Evolutionary conservation across 2,113 vertebrate genomes (phyloP).

Genomic region (Haplotaxodon microlepis): DNA sequence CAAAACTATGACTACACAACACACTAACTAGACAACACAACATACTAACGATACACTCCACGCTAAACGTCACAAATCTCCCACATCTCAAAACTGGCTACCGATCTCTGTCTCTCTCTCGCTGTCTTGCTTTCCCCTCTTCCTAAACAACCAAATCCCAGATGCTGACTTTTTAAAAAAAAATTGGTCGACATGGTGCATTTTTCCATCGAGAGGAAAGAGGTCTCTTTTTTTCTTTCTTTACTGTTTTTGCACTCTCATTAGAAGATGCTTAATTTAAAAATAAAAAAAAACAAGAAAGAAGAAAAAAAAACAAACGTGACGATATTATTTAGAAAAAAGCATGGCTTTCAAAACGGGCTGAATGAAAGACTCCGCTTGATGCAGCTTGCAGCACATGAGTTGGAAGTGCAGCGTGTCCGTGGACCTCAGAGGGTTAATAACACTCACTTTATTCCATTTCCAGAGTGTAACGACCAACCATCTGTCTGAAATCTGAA

Average conservation of each 20-base stretch:
- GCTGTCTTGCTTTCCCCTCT: not conserved
- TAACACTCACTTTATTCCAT: not conserved
- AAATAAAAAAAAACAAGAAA: not conserved
- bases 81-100: not conserved
- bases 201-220: not conserved
- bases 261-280: not conserved
- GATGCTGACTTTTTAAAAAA: accelerated
- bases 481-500: not conserved
- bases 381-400: not conserved
- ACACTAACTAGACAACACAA: not conserved
- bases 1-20: not conserved
- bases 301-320: accelerated
- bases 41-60: not conserved
- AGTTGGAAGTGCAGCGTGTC: not conserved
- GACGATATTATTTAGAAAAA: not conserved
- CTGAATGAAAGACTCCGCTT: not conserved
- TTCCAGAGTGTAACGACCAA: not conserved
- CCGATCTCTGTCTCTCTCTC: accelerated
- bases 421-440: not conserved
- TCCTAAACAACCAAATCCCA: not conserved
- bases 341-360: accelerated
- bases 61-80: not conserved
- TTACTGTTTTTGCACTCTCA: not conserved
- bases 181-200: accelerated
- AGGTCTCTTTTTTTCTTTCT: not conserved